Percentiles rank a stretch among this genome's conserved stretches.
Evolutionary conservation across 1,140 invertebrate species (phyloP).

Genomic region (Philotrypesis tridentata): DNA sequence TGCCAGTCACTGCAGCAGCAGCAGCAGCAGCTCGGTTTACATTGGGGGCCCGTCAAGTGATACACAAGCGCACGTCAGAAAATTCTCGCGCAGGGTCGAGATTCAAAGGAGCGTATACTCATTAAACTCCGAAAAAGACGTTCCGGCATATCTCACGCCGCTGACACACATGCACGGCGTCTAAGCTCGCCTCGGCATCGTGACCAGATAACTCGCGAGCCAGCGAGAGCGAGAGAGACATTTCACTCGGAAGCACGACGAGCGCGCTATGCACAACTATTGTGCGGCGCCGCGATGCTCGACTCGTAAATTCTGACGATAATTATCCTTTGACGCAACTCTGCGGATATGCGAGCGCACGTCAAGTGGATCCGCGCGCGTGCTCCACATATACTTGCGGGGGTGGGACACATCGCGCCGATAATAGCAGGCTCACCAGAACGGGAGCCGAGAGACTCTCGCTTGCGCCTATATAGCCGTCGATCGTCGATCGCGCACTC

Average conservation of each 20-base stretch:
- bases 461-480: not conserved
- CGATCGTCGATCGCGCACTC: not conserved
- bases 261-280: not conserved
- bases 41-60: not conserved
- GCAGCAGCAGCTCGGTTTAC: not conserved
- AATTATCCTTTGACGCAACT: constrained; percentile 56
- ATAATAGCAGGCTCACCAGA: constrained; percentile 61
- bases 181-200: not conserved
- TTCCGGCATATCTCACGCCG: constrained; percentile 53
- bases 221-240: constrained; percentile 51
- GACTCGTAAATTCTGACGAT: constrained; percentile 55
- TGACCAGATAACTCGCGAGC: not conserved
- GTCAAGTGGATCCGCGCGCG: not conserved
- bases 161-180: not conserved
- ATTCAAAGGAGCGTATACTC: not conserved
- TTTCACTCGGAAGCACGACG: constrained; percentile 54
- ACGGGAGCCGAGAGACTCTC: constrained; percentile 24
- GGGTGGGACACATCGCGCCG: constrained; percentile 53
- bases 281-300: constrained; percentile 47
- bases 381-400: constrained; percentile 47
- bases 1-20: not conserved
- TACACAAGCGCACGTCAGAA: not conserved
- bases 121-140: constrained; percentile 14
- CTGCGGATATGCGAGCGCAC: not conserved
- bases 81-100: not conserved